Evolutionary conservation across 2,797 vertebrate genomes (phyloP).

Genomic region (Channa striata): DNA sequence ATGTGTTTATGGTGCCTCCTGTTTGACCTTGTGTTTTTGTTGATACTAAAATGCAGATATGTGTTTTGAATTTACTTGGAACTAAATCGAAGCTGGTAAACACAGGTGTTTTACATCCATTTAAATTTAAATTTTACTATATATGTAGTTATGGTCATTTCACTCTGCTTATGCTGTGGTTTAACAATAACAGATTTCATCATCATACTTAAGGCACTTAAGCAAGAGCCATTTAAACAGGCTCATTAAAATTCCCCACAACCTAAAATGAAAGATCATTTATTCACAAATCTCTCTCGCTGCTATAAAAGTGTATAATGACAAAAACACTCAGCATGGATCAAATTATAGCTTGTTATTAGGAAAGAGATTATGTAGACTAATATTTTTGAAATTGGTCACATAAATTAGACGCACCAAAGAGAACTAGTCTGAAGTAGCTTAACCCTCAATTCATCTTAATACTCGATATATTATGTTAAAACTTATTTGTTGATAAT

Average conservation of each 20-base stretch:
- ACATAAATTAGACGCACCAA: conserved; percentile 11
- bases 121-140: conserved; percentile 26
- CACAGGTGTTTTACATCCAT: conserved; percentile 14
- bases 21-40: conserved; percentile 4
- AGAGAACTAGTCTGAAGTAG: not conserved
- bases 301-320: conserved; percentile 30
- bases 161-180: conserved; percentile 21
- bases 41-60: not conserved
- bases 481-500: not conserved
- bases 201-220: conserved; percentile 18
- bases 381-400: conserved; percentile 13
- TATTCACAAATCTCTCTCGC: conserved; percentile 16
- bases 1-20: not conserved
- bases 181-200: conserved; percentile 36
- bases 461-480: not conserved
- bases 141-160: conserved; percentile 20
- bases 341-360: conserved; percentile 18
- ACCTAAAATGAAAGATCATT: conserved; percentile 46
- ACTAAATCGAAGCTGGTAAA: not conserved
- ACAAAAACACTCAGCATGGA: conserved; percentile 30
- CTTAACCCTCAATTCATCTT: not conserved
- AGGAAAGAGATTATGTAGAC: not conserved
- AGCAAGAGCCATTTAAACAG: conserved; percentile 19
- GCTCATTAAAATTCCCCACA: conserved; percentile 40
- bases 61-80: conserved; percentile 11